A percentile compares a stretch with the other conserved stretches of the same genome.
These are phyloP conservation scores for Rhinopithecus roxellana DNA, from an alignment of 2,113 vertebrate genomes.

Conservation along the genomic window DNA sequence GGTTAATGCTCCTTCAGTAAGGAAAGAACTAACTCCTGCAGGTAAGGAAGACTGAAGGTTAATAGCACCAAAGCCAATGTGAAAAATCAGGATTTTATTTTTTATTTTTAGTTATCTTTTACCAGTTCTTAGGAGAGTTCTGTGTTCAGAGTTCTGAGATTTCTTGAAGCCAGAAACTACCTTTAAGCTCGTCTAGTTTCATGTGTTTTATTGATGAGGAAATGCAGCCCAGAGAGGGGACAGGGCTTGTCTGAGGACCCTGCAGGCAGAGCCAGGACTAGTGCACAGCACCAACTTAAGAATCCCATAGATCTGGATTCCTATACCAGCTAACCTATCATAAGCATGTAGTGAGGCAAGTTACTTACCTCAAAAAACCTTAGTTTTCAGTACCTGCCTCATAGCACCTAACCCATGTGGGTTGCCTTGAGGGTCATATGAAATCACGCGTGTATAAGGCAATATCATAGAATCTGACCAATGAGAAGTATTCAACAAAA, in stretches of 20 bases:
- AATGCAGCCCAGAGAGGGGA: not conserved
- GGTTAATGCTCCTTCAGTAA: not conserved
- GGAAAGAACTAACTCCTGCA: not conserved
- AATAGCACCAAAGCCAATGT: not conserved
- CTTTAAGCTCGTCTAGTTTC: not conserved
- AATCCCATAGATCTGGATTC: not conserved
- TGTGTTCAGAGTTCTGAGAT: not conserved
- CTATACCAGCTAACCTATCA: not conserved
- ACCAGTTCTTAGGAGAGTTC: not conserved
- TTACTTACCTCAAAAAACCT: not conserved
- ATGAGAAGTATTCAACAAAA: not conserved
- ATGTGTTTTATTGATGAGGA: not conserved
- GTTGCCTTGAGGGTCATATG: not conserved
- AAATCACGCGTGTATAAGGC: not conserved
- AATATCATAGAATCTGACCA: not conserved
- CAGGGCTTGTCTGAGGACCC: not conserved
- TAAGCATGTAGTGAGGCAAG: not conserved
- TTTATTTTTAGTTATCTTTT: conserved; percentile 10
- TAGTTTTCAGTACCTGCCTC: not conserved
- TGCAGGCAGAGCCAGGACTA: not conserved
- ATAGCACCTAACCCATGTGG: not conserved
- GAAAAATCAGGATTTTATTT: not conserved
- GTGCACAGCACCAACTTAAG: fast-evolving
- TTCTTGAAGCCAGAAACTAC: not conserved
- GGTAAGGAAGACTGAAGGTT: not conserved